These are phyloP conservation scores for Jaculus jaculus DNA, from an alignment of 2,113 vertebrate genomes.

Conservation along the genomic window DNA sequence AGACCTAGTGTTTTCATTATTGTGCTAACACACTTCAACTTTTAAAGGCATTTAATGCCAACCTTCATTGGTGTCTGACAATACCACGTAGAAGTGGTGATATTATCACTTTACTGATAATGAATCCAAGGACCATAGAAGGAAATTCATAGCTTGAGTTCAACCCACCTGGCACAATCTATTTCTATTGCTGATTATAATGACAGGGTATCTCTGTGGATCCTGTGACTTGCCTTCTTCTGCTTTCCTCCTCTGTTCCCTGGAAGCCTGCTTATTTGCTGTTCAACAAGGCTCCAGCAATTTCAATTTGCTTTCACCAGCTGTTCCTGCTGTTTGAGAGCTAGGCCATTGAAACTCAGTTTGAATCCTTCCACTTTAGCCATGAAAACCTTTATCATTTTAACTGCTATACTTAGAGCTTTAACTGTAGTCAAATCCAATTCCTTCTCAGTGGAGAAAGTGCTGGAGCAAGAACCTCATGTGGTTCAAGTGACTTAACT, in stretches of 20 bases:
- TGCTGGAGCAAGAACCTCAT: slow-evolving; percentile 16
- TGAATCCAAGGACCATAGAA: slow-evolving; percentile 17
- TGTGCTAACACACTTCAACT: background rate
- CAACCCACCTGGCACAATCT: slow-evolving; percentile 26
- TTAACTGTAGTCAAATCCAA: slow-evolving; percentile 21
- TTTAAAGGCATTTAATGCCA: slow-evolving; percentile 11
- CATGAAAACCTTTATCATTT: slow-evolving; percentile 60
- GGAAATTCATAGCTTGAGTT: slow-evolving; percentile 35
- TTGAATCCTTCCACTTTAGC: slow-evolving; percentile 62
- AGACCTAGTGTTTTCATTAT: slow-evolving; percentile 42
- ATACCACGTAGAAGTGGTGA: background rate
- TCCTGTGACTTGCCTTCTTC: slow-evolving; percentile 38
- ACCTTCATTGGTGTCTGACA: slow-evolving; percentile 7
- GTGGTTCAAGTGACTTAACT: slow-evolving; percentile 37
- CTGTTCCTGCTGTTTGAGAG: slow-evolving; percentile 65
- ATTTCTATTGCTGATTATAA: slow-evolving; percentile 63
- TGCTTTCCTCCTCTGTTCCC: slow-evolving; percentile 24
- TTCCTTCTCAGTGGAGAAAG: slow-evolving; percentile 51
- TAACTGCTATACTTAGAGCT: slow-evolving; percentile 50
- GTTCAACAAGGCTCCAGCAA: slow-evolving; percentile 66
- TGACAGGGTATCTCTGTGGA: slow-evolving; percentile 30
- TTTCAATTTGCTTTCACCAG: slow-evolving; percentile 66
- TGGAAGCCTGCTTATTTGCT: slow-evolving; percentile 59
- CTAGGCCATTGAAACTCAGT: slow-evolving; percentile 54
- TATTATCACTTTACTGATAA: slow-evolving; percentile 52